These are phyloP conservation scores for Zootermopsis nevadensis DNA, from an alignment of 2,888 invertebrate genomes.

Conservation along the genomic window DNA sequence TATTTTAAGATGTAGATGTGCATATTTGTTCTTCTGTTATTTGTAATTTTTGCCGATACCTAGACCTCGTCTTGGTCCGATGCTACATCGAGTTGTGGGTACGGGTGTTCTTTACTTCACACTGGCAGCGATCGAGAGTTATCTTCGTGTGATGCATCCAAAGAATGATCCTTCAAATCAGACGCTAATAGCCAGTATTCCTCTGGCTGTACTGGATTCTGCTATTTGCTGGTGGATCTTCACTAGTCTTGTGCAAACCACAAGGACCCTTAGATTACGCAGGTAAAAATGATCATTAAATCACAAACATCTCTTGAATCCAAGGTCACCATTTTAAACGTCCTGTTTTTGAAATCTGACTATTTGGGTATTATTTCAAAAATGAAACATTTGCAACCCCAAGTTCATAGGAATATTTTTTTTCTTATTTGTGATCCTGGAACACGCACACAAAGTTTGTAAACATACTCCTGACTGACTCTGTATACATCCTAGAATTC, in stretches of 20 bases:
- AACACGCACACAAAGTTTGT: no score
- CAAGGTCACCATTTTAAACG: no score
- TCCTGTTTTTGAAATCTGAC: no score
- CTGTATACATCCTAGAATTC: no score
- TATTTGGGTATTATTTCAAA: no score
- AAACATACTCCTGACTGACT: no score
- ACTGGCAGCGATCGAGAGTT: conserved; percentile 87
- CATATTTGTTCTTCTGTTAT: not conserved
- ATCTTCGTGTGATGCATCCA: conserved; percentile 75
- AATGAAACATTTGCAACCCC: no score
- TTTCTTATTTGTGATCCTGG: no score
- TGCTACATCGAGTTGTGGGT: conserved; percentile 87
- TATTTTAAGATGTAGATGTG: not conserved
- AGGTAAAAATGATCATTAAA: conserved; percentile 64
- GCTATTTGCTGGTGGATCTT: conserved; percentile 97
- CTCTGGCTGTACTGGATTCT: conserved; percentile 85
- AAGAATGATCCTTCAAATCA: conserved; percentile 73
- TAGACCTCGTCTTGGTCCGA: conserved; percentile 88
- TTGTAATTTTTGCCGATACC: conserved; percentile 44
- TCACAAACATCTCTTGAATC: no score
- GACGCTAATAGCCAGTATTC: conserved; percentile 82
- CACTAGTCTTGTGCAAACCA: conserved; percentile 88
- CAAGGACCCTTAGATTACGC: conserved; percentile 85
- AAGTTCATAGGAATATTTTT: no score
- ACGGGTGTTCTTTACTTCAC: conserved; percentile 86